Evolutionary conservation across 1,140 invertebrate species (phyloP), one percentile per base, ranked within the genome.

Genomic region (Trachymyrmex cornetzi): DNA sequence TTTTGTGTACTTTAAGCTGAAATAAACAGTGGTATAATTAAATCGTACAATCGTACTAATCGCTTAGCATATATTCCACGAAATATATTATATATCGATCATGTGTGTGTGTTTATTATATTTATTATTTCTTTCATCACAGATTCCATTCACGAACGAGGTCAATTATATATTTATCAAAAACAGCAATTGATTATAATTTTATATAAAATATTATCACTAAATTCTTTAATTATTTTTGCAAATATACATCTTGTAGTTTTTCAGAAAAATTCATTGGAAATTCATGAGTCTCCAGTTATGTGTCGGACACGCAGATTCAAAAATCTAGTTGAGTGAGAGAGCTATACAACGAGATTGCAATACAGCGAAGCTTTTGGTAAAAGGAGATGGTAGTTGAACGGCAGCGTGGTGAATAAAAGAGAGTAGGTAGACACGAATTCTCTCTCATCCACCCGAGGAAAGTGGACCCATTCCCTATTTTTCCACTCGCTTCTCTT

Each of bases 391-490:
- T 61, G 55, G 80, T 74, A 59, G 80, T 34, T 38, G 24, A 82
- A 82, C 69, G 55, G 19, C 30, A 19, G 67, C 38, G 53, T 48
- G 69, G 34, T 84, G 80, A 74, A 75, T 74, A 75, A 84, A 75
- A 84, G 69, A 84, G 69, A 74, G 55, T 61, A 11, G 80, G 27
- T 61, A 84, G 69, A 61, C 66, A 53, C 80, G 80, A 82, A 69
- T 27, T 74, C 69, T 80, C 88, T 87, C 77, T 89, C 85, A 77
- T 87, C 59, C 85, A 75, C 22, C 66, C 86, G 82, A 81, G 80
- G 64, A 71, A 88, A 90, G 88, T 90, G 86, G 88, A 66, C 69
- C 87, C 86, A 86, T 90, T 90, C 87, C 69, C 88, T 87, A 90
- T 85, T 87, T 89, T 87, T 89, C 67, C 72, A 80, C 82, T 57